phyloP scores from a whole-genome alignment of 2,888 invertebrate genomes.

The Selenia dentaria region DNA sequence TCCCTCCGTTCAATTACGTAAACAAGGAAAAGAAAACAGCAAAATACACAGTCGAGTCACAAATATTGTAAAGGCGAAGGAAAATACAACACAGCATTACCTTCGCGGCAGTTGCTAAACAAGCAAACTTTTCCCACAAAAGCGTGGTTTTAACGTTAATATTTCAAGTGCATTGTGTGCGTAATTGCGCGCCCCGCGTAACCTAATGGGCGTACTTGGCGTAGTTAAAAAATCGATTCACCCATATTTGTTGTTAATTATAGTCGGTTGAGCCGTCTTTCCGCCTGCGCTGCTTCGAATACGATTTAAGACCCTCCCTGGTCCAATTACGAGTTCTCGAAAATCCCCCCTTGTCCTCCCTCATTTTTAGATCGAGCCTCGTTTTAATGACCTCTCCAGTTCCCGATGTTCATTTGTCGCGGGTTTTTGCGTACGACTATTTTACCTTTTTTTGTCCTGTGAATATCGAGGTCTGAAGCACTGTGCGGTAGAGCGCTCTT shows the following conservation, averaged over 20 bases:
- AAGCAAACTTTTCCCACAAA: conserved; percentile 77
- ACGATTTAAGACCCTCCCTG: conserved; percentile 82
- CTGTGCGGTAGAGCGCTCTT: conserved; percentile 48
- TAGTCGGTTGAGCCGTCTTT: conserved; percentile 81
- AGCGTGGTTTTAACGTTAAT: conserved; percentile 68
- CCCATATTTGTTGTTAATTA: conserved; percentile 85
- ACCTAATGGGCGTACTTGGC: conserved; percentile 61
- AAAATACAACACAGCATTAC: conserved; percentile 48
- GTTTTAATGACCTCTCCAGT: conserved; percentile 83
- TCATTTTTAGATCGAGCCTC: conserved; percentile 81
- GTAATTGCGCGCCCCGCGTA: conserved; percentile 73
- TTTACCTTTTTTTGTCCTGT: conserved; percentile 64
- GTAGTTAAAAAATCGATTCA: conserved; percentile 74
- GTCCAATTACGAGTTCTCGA: conserved; percentile 83
- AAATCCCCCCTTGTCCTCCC: conserved; percentile 65
- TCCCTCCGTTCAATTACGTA: conserved; percentile 72
- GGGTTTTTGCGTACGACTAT: conserved; percentile 77
- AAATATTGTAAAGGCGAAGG: conserved; percentile 44
- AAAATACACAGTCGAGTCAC: conserved; percentile 47
- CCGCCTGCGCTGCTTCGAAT: conserved; percentile 80
- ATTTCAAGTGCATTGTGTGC: conserved; percentile 72
- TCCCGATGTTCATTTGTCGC: conserved; percentile 84
- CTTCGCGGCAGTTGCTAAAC: conserved; percentile 69
- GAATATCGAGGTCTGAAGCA: conserved; percentile 58
- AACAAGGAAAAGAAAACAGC: conserved; percentile 64